These are phyloP conservation scores for Caenorhabditis afra DNA, from an alignment of 2,888 invertebrate genomes.

Conservation along the genomic window DNA sequence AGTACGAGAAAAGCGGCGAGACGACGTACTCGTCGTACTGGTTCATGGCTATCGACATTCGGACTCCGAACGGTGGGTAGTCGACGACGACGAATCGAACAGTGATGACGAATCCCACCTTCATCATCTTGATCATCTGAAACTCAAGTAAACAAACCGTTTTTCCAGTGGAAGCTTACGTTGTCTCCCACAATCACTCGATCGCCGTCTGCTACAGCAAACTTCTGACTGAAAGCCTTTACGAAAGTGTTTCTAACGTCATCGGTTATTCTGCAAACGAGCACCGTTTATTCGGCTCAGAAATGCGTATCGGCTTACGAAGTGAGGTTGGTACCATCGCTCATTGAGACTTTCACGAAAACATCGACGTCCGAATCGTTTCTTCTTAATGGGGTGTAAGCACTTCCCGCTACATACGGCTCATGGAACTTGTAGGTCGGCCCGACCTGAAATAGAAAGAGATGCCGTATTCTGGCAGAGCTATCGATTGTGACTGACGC, in stretches of 20 bases:
- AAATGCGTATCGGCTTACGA: background rate
- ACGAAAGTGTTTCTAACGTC: no score
- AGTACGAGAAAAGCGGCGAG: background rate
- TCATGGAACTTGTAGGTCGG: slow-evolving; percentile 2
- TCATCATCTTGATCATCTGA: background rate
- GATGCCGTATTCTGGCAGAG: no score
- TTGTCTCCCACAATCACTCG: no score
- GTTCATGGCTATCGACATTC: slow-evolving; percentile 5
- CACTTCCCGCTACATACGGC: slow-evolving; percentile 13
- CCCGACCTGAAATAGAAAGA: slow-evolving; percentile 3
- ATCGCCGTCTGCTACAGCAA: no score
- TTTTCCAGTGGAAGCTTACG: no score
- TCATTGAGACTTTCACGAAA: background rate
- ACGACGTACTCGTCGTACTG: slow-evolving; percentile 16
- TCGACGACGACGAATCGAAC: background rate
- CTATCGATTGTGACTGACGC: background rate
- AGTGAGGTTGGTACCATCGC: background rate
- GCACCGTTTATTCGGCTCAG: no score
- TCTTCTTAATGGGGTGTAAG: background rate
- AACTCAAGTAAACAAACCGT: no score
- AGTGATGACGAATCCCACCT: background rate
- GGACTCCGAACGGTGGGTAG: slow-evolving; percentile 1
- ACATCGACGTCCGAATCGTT: slow-evolving; percentile 3
- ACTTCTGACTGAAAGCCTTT: no score
- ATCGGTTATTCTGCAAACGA: no score